phyloP scores from a whole-genome alignment of 2,888 invertebrate genomes.

The Drosophila merina region DNA sequence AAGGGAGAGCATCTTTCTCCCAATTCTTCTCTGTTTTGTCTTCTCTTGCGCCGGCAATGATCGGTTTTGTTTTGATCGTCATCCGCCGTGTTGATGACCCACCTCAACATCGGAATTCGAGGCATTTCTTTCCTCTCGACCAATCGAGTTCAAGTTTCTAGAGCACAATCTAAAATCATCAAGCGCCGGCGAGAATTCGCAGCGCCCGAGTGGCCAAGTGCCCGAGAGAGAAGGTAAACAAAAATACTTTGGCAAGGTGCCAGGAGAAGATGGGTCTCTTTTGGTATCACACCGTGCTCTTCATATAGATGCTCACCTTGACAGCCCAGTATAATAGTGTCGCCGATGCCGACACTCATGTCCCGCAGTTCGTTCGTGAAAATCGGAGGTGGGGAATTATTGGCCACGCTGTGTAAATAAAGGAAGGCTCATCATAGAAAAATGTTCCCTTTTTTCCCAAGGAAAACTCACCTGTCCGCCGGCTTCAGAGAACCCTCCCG shows the following conservation, averaged over 20 bases:
- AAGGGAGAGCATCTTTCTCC: neutral
- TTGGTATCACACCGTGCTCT: slow-evolving; percentile 14
- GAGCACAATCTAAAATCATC: slow-evolving; percentile 62
- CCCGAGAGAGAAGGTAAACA: slow-evolving; percentile 56
- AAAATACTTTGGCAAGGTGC: slow-evolving; percentile 66
- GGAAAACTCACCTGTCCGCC: slow-evolving; percentile 86
- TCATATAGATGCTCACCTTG: slow-evolving; percentile 85
- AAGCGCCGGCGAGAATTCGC: slow-evolving; percentile 43
- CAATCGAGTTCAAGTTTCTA: slow-evolving; percentile 82
- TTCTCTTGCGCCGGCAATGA: slow-evolving; percentile 50
- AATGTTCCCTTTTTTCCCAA: neutral
- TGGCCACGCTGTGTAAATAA: slow-evolving; percentile 65
- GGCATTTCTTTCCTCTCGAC: slow-evolving; percentile 69
- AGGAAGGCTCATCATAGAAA: neutral
- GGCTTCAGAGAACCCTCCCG: slow-evolving; percentile 89
- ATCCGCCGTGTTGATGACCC: slow-evolving; percentile 72
- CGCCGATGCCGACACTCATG: slow-evolving; percentile 91
- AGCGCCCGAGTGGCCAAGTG: slow-evolving; percentile 32
- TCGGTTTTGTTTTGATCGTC: slow-evolving; percentile 71
- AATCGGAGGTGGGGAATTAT: slow-evolving; percentile 88
- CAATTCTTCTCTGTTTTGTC: slow-evolving; percentile 4
- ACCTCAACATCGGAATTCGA: slow-evolving; percentile 69
- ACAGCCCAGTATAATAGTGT: slow-evolving; percentile 89
- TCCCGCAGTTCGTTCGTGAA: slow-evolving; percentile 91
- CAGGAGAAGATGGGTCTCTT: slow-evolving; percentile 51